Percentiles rank a stretch among this genome's conserved stretches.
phyloP scores from a whole-genome alignment of 1,140 invertebrate genomes.

The Eriocheir sinensis region DNA sequence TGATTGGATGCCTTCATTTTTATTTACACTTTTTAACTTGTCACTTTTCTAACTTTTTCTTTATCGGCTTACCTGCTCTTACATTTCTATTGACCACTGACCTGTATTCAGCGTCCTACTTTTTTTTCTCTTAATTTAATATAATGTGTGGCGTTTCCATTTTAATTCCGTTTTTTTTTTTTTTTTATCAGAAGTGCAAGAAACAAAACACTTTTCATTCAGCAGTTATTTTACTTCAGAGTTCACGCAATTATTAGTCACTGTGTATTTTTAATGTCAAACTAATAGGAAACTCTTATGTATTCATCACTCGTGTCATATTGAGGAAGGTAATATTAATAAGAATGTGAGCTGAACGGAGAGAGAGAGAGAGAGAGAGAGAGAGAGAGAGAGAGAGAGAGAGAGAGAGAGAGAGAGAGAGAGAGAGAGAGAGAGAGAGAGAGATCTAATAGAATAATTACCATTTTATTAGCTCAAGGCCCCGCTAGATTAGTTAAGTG shows the following conservation, averaged over 20 bases:
- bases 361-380: conserved; percentile 4
- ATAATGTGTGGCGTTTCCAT: neutral
- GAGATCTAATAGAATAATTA: neutral
- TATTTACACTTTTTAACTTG: neutral
- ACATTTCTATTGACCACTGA: too few relatives aligned
- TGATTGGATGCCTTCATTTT: neutral
- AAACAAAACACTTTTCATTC: too few relatives aligned
- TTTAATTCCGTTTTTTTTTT: neutral
- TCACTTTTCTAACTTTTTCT: neutral
- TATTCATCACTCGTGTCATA: neutral
- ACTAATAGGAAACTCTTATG: too few relatives aligned
- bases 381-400: neutral
- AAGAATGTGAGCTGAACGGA: neutral
- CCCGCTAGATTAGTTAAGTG: neutral
- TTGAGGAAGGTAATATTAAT: too few relatives aligned
- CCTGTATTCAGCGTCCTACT: too few relatives aligned
- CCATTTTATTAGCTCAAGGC: neutral
- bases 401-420: too few relatives aligned
- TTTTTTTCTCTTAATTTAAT: neutral
- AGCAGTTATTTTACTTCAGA: neutral
- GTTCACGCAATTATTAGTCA: neutral
- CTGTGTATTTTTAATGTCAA: neutral
- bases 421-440: conserved; percentile 22
- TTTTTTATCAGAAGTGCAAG: too few relatives aligned
- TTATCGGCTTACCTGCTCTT: neutral